Evolutionary conservation across 2,113 vertebrate species (phyloP).

Genomic region (Crotalus viridis): DNA sequence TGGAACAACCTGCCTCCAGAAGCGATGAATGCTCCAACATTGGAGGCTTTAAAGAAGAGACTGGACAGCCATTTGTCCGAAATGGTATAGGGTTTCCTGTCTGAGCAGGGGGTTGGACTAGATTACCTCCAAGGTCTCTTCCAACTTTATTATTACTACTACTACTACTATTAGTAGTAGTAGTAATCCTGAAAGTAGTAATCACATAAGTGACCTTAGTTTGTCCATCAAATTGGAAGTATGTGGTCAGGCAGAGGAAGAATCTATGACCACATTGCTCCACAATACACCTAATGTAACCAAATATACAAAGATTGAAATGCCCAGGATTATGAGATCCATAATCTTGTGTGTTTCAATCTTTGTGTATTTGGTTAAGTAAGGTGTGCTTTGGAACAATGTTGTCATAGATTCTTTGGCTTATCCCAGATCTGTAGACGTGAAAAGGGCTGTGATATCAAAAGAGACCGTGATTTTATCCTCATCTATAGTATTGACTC

Average conservation of each 20-base stretch:
- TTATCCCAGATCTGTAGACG: neutral
- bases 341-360: too few relatives aligned
- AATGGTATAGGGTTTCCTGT: too few relatives aligned
- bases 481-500: neutral
- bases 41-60: too few relatives aligned
- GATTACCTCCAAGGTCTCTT: too few relatives aligned
- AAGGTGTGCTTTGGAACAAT: neutral
- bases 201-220: neutral
- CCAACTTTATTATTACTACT: too few relatives aligned
- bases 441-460: neutral
- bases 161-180: too few relatives aligned
- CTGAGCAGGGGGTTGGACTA: too few relatives aligned
- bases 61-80: too few relatives aligned
- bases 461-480: neutral
- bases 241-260: neutral
- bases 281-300: neutral
- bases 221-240: neutral
- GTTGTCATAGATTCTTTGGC: neutral
- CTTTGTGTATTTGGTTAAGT: neutral
- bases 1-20: too few relatives aligned
- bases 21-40: too few relatives aligned
- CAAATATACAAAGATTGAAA: neutral
- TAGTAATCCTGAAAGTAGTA: neutral
- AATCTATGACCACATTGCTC: neutral
- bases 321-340: neutral